These are phyloP conservation scores for Todiramphus saurophagus DNA, from an alignment of 2,113 vertebrate genomes.

Conservation along the genomic window DNA sequence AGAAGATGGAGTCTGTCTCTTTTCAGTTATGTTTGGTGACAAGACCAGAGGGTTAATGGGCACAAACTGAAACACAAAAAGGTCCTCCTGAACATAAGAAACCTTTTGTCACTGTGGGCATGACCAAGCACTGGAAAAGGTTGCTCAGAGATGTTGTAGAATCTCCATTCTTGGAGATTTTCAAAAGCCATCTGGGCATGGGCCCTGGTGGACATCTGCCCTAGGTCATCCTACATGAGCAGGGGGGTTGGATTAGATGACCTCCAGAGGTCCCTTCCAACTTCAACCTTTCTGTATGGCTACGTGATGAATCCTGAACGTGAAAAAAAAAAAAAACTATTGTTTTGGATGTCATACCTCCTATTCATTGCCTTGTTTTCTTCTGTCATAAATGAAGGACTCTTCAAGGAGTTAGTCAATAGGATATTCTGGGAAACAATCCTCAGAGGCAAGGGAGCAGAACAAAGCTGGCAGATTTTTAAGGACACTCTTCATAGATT, in stretches of 20 bases:
- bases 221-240: background rate
- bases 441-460: no score
- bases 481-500: no score
- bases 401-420: no score
- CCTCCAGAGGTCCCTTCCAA: background rate
- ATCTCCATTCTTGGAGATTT: background rate
- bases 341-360: background rate
- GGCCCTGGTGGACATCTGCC: background rate
- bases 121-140: background rate
- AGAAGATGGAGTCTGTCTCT: background rate
- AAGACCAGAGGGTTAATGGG: background rate
- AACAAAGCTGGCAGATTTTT: no score
- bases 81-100: background rate
- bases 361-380: background rate
- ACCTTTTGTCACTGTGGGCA: fast-evolving
- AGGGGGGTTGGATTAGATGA: fast-evolving
- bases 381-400: background rate
- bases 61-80: background rate
- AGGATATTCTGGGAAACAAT: no score
- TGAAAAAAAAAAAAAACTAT: background rate
- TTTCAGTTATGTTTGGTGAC: background rate
- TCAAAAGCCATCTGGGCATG: background rate
- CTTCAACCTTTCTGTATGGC: background rate
- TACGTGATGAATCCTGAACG: background rate
- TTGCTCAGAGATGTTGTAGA: background rate